Base-by-base conservation (phyloP, 1,140 invertebrate species). In the Cardiocondyla obscurior region DNA sequence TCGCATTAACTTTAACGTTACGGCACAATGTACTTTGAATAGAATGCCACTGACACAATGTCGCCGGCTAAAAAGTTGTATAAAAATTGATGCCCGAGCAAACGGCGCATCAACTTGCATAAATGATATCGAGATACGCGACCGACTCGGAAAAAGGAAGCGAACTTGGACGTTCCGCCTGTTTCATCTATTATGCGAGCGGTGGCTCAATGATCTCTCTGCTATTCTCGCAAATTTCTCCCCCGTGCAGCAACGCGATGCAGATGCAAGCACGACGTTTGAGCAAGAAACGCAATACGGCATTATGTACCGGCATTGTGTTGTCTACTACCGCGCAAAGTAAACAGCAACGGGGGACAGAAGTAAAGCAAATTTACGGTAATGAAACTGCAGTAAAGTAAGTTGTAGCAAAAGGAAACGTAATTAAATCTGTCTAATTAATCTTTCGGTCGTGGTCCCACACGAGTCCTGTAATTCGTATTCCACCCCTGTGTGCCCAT, bases 341-440 rank as follows among this genome's bases (percentile, higher is more conserved):
- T 55, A 79, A 79, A 49, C 74, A 69, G 62, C 74, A 42, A 69
- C 46, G 62, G 57, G 33, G 72, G 64, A 69, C 62, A 79, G 62
- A 42, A 16, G 74, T 53, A 79, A 69, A 79, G 62, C 74, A 79
- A 79, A 79, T 79, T 79, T 79, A 79, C 74, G 74, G 62, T 79
- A 79, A 79, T 79, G 74, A 79, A 79, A 79, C 74, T 67, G 74
- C 19, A 69, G 74, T 65, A 79, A 79, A 79, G 74, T 79, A 79
- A 79, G 74, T 79, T 67, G 74, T 42, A 69, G 74, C 74, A 79
- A 79, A 79, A 79, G 74, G 74, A 67, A 69, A 79, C 46, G 62
- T 79, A 79, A 79, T 79, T 79, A 79, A 79, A 79, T 79, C 74
- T 79, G 74, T 79, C 74, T 79, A 79, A 79, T 79, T 79, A 79